Conservation (phyloP, 2,888 invertebrate species). For the Muschampia plurimacula region DNA sequence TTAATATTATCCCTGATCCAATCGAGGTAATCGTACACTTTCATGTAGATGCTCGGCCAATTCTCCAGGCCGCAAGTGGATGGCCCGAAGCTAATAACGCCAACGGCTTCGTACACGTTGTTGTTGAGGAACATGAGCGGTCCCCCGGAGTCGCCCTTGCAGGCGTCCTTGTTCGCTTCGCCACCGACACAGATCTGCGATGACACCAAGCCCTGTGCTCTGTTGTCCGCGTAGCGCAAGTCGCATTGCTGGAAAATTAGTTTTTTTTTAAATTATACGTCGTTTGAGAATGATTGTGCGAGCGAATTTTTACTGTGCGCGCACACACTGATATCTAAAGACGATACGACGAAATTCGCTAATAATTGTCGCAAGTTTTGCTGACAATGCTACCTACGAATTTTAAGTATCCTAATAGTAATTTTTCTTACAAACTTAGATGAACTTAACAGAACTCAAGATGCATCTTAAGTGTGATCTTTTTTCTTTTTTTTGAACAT, state of each 20-base stretch:
- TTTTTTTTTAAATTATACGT: too few species aligned
- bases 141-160: slow-evolving; percentile 88
- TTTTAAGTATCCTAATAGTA: too few species aligned
- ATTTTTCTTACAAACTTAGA: too few species aligned
- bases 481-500: too few species aligned
- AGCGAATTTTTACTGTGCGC: too few species aligned
- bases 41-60: slow-evolving; percentile 88
- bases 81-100: slow-evolving; percentile 87
- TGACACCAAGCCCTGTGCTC: slow-evolving; percentile 47
- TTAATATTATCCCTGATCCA: slow-evolving; percentile 82
- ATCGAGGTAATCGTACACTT: slow-evolving; percentile 81
- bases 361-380: too few species aligned
- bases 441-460: too few species aligned
- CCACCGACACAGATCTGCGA: slow-evolving; percentile 86
- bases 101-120: slow-evolving; percentile 61
- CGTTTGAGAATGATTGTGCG: too few species aligned
- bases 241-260: slow-evolving; percentile 44
- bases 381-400: too few species aligned
- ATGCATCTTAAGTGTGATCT: too few species aligned
- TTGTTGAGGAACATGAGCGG: slow-evolving; percentile 80
- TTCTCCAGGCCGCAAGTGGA: slow-evolving; percentile 80
- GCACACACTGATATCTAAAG: too few species aligned
- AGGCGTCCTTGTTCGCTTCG: slow-evolving; percentile 82
- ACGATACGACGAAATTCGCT: too few species aligned
- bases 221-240: slow-evolving; percentile 17